Base-by-base conservation (phyloP, 2,888 invertebrate species). In the Byasa hedistus region DNA sequence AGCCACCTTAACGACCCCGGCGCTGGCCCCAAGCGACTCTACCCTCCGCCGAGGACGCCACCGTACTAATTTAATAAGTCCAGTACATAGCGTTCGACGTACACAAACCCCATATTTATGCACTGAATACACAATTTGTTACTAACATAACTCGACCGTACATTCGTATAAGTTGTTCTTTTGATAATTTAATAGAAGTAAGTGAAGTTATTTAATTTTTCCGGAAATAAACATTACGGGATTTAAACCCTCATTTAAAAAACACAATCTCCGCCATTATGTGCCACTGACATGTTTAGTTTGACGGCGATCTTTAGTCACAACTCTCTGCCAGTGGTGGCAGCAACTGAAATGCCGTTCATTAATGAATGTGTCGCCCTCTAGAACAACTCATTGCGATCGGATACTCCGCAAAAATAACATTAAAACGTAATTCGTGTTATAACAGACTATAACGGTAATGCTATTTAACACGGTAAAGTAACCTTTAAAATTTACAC, bases 1-100 rank as follows among this genome's bases (percentile, higher is more conserved):
- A 71, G 74, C 73, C 93, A 96, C 96, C 86, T 96, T 96, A 89
- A 96, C 96, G 95, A 96, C 96, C 89, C 83, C 90, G 71, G 72
- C 66, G 71, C 74, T 71, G 72, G 71, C 71, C 68, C 68, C 66
- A 68, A 71, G 70, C 71, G 65, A 73, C 69, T 69, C 72, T 68
- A 71, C 72, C 73, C 75, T 73, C 73, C 74, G 70, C 74, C 71
- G 69, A 73, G 65, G 73, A 73, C 73, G 61, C 51, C 65, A 65
- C 56, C 74, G 73, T 78, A 79, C 80, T 84, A 86, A 83, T 84
- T 83, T 79, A 84, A 85, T 84, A 85, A 82, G 77, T 80, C 75
- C 75, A 76, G 75, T 76, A 78, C 73, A 76, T 69, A 75, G 23
- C 21, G 52, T 22, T 76, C 77, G 73, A 80, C 73, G 78, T 76